Evolutionary conservation across 2,797 vertebrate species (phyloP).

Genomic region (Scyliorhinus canicula): DNA sequence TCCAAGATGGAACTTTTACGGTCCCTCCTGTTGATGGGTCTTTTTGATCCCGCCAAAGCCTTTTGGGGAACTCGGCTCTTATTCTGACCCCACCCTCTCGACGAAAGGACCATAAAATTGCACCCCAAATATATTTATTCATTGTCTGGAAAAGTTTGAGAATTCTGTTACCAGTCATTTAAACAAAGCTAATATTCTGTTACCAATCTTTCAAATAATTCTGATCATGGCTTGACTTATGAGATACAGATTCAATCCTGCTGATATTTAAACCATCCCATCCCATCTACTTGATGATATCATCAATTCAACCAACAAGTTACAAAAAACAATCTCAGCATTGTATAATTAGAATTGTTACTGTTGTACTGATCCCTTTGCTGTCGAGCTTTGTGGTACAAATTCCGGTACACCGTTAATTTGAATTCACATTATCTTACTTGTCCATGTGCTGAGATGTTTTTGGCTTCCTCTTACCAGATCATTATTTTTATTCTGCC

Average conservation of each 20-base stretch:
- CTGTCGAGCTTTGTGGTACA: neutral
- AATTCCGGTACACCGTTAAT: neutral
- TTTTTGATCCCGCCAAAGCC: no score
- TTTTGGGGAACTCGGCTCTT: no score
- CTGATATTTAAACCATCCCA: neutral
- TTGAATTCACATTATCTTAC: constrained; percentile 26
- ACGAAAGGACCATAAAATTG: no score
- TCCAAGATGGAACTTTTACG: neutral
- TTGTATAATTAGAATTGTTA: neutral
- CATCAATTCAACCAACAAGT: neutral
- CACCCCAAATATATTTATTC: no score
- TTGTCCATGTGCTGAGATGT: neutral
- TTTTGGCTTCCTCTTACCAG: constrained; percentile 2
- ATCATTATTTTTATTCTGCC: constrained; percentile 17
- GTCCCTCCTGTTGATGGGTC: no score
- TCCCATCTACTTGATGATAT: neutral
- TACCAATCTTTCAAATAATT: no score
- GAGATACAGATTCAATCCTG: no score
- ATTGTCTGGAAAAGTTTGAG: neutral
- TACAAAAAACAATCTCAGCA: neutral
- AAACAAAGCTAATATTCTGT: no score
- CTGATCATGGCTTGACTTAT: neutral
- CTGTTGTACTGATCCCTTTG: no score
- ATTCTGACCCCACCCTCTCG: no score
- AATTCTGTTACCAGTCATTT: neutral